Base-by-base conservation (phyloP, 2,888 invertebrate genomes). In the Corbicula japonica region DNA sequence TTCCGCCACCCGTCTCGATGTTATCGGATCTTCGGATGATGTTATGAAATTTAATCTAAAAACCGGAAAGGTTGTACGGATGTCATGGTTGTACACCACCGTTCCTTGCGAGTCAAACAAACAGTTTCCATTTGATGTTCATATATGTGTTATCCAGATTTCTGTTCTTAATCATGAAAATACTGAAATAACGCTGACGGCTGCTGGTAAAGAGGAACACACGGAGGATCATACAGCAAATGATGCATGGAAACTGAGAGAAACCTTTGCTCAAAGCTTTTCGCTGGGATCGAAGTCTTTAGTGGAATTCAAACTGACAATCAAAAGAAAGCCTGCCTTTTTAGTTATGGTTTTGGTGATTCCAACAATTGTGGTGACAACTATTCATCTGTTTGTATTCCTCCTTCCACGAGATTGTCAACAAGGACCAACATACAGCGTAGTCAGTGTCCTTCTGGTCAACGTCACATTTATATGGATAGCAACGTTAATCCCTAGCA, bases 41-140 rank as follows among this genome's bases (percentile, higher is more conserved):
- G 52, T 50, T 1, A 41, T 63, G n/a, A 76, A 62, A 21, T 35
- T 69, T 6, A 62, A 70, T 35, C 34, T 70, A 10, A 70, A 70
- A 23, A 69, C 76, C 0, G 62, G 62, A 0, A 38, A 18, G 18
- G 23, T 52, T 21, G 61, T 63, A 5, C 70, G 76, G 76, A 76
- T 63, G 38, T 63, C 76, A 34, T 58, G 56, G 58, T 41, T 76
- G 18, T 56, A 69, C 26, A 44, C 46, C 35, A 63, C 46, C 4
- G 69, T 76, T 26, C 5, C 32, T 8, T 75, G 75, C 56, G 54
- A 52, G 5, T 50, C 63, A 28, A 62, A 38, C n/a, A 62, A 62
- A 23, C 63, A 63, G 48, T 76, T 75, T 56, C 76, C 76, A 10
- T 76, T 76, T 35, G 76, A 76, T 30, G 54, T 56, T 18, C 69